Conservation (phyloP, 53 echinoderm and acorn worm species). For the Apostichopus leukothele region DNA sequence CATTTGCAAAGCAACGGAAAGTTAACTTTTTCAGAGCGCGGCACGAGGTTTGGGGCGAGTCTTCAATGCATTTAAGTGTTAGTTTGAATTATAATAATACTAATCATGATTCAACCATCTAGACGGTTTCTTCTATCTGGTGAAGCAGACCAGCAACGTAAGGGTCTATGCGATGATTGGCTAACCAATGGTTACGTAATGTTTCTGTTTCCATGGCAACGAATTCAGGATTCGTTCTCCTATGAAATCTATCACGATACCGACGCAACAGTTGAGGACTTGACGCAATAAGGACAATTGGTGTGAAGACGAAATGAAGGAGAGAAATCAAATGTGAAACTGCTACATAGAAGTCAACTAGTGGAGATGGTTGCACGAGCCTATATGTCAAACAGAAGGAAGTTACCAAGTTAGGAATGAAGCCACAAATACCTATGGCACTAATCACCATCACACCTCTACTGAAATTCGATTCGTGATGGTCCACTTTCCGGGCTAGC, state of each 20-base stretch:
- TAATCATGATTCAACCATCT: not conserved
- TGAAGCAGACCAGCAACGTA: slow-evolving; percentile 4
- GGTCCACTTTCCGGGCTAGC: not conserved
- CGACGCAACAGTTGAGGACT: not conserved
- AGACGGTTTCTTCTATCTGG: slow-evolving; percentile 13
- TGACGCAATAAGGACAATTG: not conserved
- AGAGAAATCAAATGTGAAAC: not conserved
- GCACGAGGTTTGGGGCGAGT: no score
- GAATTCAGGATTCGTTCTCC: not conserved
- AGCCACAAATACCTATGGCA: not conserved
- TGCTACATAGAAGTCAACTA: not conserved
- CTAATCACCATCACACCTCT: not conserved
- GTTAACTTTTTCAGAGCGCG: no score
- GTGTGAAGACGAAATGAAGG: slow-evolving; percentile 9
- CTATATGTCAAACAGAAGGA: slow-evolving; percentile 8
- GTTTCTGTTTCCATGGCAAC: not conserved
- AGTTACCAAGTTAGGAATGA: not conserved
- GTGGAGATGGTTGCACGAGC: not conserved
- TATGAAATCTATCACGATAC: not conserved
- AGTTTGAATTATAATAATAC: no score
- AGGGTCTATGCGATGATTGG: slow-evolving; percentile 3
- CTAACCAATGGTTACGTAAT: not conserved
- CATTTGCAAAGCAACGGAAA: no score
- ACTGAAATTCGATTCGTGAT: not conserved
- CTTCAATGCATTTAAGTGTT: no score